Conservation (phyloP, 2,797 vertebrate genomes). For the Telmatherina bonti region DNA sequence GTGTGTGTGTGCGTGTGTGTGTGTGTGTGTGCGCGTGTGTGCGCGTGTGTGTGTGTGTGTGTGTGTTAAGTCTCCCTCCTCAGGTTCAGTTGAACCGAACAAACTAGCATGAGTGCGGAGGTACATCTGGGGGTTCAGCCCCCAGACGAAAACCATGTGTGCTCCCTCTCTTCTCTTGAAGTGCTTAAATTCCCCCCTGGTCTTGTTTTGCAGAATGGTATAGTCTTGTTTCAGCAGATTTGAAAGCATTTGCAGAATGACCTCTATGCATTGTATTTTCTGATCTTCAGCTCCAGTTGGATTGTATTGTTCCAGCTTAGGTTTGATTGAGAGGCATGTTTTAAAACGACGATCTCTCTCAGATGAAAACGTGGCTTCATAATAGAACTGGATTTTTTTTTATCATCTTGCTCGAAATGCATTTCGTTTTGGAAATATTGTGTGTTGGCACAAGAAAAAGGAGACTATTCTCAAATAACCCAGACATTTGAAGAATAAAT, state of each 20-base stretch:
- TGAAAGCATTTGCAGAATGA: slow-evolving; percentile 60
- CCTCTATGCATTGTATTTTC: slow-evolving; percentile 31
- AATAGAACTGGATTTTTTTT: slow-evolving; percentile 6
- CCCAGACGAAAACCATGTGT: slow-evolving; percentile 73
- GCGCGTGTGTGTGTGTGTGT: slow-evolving; percentile 26
- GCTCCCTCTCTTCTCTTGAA: slow-evolving; percentile 37
- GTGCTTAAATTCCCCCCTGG: slow-evolving; percentile 57
- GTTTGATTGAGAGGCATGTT: neutral
- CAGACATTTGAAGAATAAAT: neutral
- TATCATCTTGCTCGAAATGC: slow-evolving; percentile 19
- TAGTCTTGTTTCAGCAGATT: slow-evolving; percentile 52
- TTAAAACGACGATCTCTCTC: slow-evolving; percentile 28
- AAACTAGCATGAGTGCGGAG: slow-evolving; percentile 45
- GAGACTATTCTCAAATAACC: slow-evolving; percentile 1
- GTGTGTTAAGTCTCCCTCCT: no score
- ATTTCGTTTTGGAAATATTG: slow-evolving; percentile 16
- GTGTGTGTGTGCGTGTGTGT: neutral
- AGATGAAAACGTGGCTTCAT: slow-evolving; percentile 20
- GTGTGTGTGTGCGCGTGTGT: slow-evolving; percentile 12
- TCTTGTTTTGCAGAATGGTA: slow-evolving; percentile 60
- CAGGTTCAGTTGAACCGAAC: slow-evolving; percentile 55
- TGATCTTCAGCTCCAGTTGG: slow-evolving; percentile 31
- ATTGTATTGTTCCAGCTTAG: neutral
- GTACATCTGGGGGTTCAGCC: slow-evolving; percentile 59
- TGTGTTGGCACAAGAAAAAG: slow-evolving; percentile 8